Conservation (phyloP, 1,140 invertebrate species). For the Philaenus spumarius region DNA sequence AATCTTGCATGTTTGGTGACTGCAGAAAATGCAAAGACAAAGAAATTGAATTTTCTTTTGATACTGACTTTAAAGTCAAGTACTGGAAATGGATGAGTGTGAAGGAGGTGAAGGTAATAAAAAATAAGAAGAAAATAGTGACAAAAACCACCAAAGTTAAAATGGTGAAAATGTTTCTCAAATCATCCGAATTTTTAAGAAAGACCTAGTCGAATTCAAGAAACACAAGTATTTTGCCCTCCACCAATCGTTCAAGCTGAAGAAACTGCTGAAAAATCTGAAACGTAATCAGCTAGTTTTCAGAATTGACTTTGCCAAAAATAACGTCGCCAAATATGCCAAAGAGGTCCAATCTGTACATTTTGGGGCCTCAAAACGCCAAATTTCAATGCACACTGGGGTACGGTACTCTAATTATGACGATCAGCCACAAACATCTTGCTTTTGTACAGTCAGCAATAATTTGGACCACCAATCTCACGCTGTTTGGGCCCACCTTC, state of each 20-base stretch:
- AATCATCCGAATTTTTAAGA: neutral
- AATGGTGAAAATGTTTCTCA: neutral
- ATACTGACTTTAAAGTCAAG: neutral
- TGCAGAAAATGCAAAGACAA: neutral
- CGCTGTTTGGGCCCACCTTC: too few species aligned
- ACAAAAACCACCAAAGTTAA: neutral
- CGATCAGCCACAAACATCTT: conserved; percentile 1
- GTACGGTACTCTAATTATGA: too few species aligned
- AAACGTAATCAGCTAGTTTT: conserved; percentile 1
- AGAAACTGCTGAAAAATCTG: conserved; percentile 1
- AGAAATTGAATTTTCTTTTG: conserved; percentile 1
- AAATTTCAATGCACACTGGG: too few species aligned
- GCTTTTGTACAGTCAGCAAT: neutral
- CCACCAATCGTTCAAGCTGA: conserved; percentile 5
- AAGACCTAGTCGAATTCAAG: neutral
- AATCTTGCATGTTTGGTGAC: neutral
- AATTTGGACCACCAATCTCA: conserved; percentile 5
- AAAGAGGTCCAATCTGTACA: neutral
- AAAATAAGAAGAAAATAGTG: neutral
- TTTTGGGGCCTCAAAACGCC: neutral
- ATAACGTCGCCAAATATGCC: neutral
- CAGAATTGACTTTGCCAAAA: conserved; percentile 1
- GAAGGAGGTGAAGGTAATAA: conserved; percentile 4
- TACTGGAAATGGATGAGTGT: neutral
- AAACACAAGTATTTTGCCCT: neutral